Conservation (phyloP, 2,888 invertebrate species). For the Diloba caeruleocephala region DNA sequence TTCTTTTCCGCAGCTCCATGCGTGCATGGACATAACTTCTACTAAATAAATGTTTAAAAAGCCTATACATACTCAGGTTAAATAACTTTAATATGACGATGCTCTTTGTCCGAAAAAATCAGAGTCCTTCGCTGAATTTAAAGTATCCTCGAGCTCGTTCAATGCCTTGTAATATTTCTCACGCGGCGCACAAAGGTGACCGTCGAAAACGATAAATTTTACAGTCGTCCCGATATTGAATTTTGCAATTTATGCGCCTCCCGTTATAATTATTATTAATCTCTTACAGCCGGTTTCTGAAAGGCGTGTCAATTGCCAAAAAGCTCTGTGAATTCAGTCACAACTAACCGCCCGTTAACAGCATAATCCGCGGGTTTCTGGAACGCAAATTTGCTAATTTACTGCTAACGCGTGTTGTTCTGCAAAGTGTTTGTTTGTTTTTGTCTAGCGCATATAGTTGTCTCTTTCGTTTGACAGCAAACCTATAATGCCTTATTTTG, state of each 20-base stretch:
- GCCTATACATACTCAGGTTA: constrained; percentile 45
- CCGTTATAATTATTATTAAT: no score
- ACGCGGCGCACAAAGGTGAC: constrained; percentile 71
- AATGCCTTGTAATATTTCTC: constrained; percentile 75
- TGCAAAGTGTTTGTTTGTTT: no score
- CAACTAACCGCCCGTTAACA: no score
- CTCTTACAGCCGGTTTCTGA: no score
- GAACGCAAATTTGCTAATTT: no score
- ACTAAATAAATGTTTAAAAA: constrained; percentile 57
- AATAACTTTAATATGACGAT: constrained; percentile 57
- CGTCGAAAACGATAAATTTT: constrained; percentile 79
- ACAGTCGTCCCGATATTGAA: constrained; percentile 78
- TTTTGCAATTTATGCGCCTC: constrained; percentile 74
- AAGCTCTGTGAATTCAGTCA: no score
- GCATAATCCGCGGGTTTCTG: no score
- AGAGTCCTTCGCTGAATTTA: constrained; percentile 75
- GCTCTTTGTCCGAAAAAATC: constrained; percentile 66
- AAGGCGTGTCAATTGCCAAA: no score
- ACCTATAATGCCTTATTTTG: no score
- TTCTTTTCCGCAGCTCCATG: constrained; percentile 31
- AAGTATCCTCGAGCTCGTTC: constrained; percentile 69
- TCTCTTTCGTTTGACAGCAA: no score
- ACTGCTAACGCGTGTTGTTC: no score
- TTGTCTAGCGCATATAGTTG: no score
- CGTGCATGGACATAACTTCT: constrained; percentile 38